Conservation (phyloP, 2,797 vertebrate species). For the Pangasius sanitwongsei region DNA sequence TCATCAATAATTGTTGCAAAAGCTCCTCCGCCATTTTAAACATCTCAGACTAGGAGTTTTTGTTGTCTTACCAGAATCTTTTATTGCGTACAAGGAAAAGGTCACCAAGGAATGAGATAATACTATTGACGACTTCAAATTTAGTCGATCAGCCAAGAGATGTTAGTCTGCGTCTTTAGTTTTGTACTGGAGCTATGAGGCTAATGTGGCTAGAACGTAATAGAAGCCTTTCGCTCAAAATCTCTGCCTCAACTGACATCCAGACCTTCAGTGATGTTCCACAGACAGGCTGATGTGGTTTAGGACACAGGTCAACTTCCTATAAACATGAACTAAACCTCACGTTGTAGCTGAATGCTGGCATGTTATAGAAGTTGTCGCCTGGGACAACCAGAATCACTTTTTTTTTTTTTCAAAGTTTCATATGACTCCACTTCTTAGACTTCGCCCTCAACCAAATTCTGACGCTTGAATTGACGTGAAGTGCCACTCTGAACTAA, state of each 20-base stretch:
- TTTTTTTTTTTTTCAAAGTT: neutral
- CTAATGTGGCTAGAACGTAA: neutral
- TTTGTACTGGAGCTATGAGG: neutral
- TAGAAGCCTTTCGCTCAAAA: neutral
- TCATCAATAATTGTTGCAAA: constrained; percentile 66
- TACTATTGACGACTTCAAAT: neutral
- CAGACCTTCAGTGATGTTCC: neutral
- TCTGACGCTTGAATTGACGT: neutral
- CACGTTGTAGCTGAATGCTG: neutral
- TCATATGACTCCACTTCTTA: neutral
- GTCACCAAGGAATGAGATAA: neutral
- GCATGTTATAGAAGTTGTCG: neutral
- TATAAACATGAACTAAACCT: neutral
- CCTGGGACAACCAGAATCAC: neutral
- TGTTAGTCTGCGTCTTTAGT: neutral
- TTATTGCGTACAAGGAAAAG: constrained; percentile 2
- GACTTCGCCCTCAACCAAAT: neutral
- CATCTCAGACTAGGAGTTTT: neutral
- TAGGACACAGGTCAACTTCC: neutral
- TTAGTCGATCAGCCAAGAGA: neutral
- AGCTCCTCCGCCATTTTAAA: constrained; percentile 52
- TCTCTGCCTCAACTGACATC: neutral
- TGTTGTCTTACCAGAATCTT: constrained; percentile 5
- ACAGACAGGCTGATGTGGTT: neutral
- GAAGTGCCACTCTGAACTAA: neutral